phyloP scores from a whole-genome alignment of 2,113 vertebrate species.

The Fukomys damarensis region DNA sequence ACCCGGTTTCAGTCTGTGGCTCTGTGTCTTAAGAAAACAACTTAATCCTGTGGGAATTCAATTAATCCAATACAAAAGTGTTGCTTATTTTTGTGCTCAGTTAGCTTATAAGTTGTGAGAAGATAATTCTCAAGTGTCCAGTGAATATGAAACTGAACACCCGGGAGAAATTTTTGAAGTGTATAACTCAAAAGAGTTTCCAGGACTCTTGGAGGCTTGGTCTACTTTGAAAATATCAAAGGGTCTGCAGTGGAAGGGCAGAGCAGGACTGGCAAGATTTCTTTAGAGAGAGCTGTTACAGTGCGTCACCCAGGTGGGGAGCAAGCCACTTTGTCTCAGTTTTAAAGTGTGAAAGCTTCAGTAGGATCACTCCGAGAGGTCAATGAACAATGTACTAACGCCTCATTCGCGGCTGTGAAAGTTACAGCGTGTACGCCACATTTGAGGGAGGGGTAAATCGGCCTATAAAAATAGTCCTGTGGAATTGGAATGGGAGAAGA shows the following conservation, averaged over 20 bases:
- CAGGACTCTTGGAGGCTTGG: not conserved
- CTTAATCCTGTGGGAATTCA: not conserved
- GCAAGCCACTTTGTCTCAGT: not conserved
- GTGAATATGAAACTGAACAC: slow-evolving; percentile 1
- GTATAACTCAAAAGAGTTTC: not conserved
- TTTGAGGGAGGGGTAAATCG: not conserved
- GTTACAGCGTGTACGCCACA: not conserved
- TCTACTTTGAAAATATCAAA: not conserved
- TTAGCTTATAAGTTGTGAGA: not conserved
- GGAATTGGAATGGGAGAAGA: not conserved
- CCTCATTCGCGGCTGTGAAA: not conserved
- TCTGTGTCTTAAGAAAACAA: slow-evolving; percentile 3
- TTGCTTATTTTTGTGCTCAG: not conserved
- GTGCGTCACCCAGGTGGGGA: not conserved
- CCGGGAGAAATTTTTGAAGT: not conserved
- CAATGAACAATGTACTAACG: not conserved
- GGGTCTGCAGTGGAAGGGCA: not conserved
- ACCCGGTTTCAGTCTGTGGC: slow-evolving; percentile 3
- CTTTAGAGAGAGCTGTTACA: not conserved
- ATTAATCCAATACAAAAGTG: not conserved
- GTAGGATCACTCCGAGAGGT: not conserved
- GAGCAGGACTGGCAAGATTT: not conserved
- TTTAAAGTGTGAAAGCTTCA: not conserved
- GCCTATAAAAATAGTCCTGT: not conserved
- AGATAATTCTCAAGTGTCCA: not conserved